A percentile compares a stretch with the other conserved stretches of the same genome.
phyloP scores from a whole-genome alignment of 2,113 vertebrate species.

The Hypocryptadius cinnamomeus region DNA sequence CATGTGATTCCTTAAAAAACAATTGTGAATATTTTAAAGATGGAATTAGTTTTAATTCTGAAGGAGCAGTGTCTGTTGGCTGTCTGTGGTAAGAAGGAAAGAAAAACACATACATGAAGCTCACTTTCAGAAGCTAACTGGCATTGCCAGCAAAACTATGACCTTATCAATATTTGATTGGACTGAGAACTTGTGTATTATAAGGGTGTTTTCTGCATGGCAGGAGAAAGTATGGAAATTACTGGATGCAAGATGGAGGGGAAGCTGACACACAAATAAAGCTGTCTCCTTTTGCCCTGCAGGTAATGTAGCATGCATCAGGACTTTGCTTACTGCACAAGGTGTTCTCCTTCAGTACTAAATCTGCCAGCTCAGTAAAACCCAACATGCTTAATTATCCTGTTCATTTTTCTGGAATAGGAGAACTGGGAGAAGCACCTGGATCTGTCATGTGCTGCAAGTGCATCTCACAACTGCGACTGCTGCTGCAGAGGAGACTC shows the following conservation, averaged over 20 bases:
- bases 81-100: neutral
- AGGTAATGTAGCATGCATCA: neutral
- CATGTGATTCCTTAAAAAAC: neutral
- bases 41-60: neutral
- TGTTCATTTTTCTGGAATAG: constrained; percentile 34
- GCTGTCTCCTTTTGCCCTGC: neutral
- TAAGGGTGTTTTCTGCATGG: neutral
- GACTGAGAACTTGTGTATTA: neutral
- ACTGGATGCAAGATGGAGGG: neutral
- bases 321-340: neutral
- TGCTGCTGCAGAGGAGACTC: neutral
- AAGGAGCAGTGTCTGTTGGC: neutral
- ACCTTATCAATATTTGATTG: neutral
- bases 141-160: neutral
- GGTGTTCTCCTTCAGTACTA: constrained; percentile 18
- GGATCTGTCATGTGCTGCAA: constrained; percentile 12
- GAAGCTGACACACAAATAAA: neutral
- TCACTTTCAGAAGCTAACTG: neutral
- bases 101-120: neutral
- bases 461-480: constrained; percentile 6
- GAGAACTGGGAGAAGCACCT: constrained; percentile 32
- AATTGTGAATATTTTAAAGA: neutral
- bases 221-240: neutral
- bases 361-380: constrained; percentile 67
- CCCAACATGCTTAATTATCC: constrained; percentile 67